phyloP scores from a whole-genome alignment of 2,888 invertebrate genomes.

The Diogma glabrata region DNA sequence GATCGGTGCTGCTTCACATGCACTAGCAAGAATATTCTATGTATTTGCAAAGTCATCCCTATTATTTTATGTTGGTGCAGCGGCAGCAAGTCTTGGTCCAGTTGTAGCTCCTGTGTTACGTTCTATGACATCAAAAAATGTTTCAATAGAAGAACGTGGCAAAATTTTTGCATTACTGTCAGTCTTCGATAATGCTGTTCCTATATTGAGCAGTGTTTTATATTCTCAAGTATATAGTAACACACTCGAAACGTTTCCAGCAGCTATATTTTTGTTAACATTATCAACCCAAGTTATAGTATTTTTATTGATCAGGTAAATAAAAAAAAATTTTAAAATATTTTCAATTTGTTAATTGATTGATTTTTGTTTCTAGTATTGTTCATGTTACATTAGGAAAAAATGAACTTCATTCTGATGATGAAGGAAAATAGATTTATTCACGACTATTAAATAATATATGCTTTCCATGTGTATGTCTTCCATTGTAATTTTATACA shows the following conservation, averaged over 20 bases:
- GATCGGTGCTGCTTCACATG: constrained; percentile 58
- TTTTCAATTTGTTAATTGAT: no score
- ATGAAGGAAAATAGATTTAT: no score
- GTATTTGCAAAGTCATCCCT: constrained; percentile 43
- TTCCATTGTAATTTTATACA: no score
- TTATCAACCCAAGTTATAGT: constrained; percentile 56
- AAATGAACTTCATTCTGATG: no score
- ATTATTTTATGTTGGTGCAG: constrained; percentile 60
- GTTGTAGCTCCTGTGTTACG: constrained; percentile 66
- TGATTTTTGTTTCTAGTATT: constrained; percentile 24
- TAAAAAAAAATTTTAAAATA: not conserved
- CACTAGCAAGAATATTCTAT: constrained; percentile 55
- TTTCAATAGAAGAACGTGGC: constrained; percentile 61
- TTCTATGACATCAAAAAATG: constrained; percentile 71
- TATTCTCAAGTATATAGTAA: constrained; percentile 61
- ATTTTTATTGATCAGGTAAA: constrained; percentile 61
- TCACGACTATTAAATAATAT: no score
- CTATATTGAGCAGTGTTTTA: constrained; percentile 57
- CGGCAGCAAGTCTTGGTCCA: constrained; percentile 63
- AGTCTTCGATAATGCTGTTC: constrained; percentile 70
- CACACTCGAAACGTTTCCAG: constrained; percentile 44
- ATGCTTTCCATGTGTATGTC: no score
- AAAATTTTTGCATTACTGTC: constrained; percentile 66
- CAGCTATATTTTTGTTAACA: constrained; percentile 60
- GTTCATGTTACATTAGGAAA: constrained; percentile 31